Percentiles rank a stretch among this genome's conserved stretches.
Evolutionary conservation across 2,888 invertebrate species (phyloP).

Genomic region (Cerceris ruficornis): DNA sequence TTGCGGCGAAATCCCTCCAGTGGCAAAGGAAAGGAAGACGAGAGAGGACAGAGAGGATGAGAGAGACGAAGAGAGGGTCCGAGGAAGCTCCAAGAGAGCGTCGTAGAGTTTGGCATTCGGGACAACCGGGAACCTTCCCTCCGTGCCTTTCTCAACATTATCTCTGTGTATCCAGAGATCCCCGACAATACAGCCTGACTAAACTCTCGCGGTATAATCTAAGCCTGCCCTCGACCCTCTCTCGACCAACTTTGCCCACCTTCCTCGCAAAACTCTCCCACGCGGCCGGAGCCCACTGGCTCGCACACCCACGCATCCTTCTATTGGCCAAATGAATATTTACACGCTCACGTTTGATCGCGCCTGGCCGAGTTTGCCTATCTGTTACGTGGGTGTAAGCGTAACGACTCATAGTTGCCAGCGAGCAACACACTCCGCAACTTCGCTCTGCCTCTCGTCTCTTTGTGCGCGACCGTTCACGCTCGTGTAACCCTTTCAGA

Average conservation of each 20-base stretch:
- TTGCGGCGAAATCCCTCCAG: conserved; percentile 32
- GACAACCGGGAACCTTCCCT: conserved; percentile 40
- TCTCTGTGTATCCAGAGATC: conserved; percentile 68
- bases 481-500: conserved; percentile 44
- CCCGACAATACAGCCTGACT: conserved; percentile 56
- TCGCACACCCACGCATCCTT: conserved; percentile 2
- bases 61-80: background rate
- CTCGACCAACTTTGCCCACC: conserved; percentile 27
- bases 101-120: conserved; percentile 36
- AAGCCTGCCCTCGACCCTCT: conserved; percentile 17
- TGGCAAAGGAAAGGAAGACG: background rate
- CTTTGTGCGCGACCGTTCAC: conserved; percentile 42
- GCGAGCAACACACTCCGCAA: conserved; percentile 6
- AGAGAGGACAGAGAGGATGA: background rate
- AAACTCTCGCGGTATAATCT: conserved; percentile 53
- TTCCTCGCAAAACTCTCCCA: background rate
- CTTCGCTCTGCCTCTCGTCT: conserved; percentile 16
- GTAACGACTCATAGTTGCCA: conserved; percentile 14
- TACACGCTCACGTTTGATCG: conserved; percentile 50
- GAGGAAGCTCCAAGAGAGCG: conserved; percentile 18
- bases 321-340: conserved; percentile 48
- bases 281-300: conserved; percentile 1
- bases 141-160: conserved; percentile 53
- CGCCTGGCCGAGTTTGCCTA: conserved; percentile 21
- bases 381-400: conserved; percentile 9